Base-by-base conservation (phyloP, 2,113 vertebrate genomes). In the Semnopithecus entellus region DNA sequence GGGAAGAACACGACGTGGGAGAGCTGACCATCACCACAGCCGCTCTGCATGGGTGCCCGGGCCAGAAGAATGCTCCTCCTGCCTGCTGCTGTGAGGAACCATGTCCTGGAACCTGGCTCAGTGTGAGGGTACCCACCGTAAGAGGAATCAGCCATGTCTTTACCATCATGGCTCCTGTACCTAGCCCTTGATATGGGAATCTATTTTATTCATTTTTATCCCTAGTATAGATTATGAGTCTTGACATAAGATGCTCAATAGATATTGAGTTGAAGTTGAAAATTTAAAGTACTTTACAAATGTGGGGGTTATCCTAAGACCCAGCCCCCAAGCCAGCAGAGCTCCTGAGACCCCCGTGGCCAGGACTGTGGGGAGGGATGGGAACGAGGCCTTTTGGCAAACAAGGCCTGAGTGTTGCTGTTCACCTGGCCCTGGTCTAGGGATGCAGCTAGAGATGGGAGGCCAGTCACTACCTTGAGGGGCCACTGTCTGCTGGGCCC, bases 61-160 rank as follows among this genome's bases (percentile, higher is more conserved):
- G 35, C 43, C 17, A 5, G 0, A 23, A 64, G 30, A 66, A 5
- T 9, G 40, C 27, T n/a, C 61, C 30, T 5, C 70, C 68, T 23
- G 70, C 82, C 52, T 25, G 1, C 20, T 7, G 22, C 9, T 3
- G 1, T 35, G 20, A 84, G 84, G 52, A 64, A 32, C 27, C 27
- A 6, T 64, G 61, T 64, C 27, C 61, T 64, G 61, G 35, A 76
- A 5, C 61, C 55, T 6, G 81, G 50, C 32, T 17, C 23, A 18
- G 27, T 0, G 1, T 43, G 18, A 66, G 75, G 66, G 55, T 7
- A n/a, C 61, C 8, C 9, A n/a, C 61, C 6, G 0, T 0, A 7
- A 5, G 13, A 11, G 66, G 64, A 2, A 20, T 38, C 48, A 18
- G 55, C 12, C 11, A 4, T 7, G 3, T 6, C 73, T 57, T 16